Evolutionary conservation across 1,140 invertebrate species (phyloP), one percentile per base, ranked within the genome.

Genomic region (Drosophila suzukii): DNA sequence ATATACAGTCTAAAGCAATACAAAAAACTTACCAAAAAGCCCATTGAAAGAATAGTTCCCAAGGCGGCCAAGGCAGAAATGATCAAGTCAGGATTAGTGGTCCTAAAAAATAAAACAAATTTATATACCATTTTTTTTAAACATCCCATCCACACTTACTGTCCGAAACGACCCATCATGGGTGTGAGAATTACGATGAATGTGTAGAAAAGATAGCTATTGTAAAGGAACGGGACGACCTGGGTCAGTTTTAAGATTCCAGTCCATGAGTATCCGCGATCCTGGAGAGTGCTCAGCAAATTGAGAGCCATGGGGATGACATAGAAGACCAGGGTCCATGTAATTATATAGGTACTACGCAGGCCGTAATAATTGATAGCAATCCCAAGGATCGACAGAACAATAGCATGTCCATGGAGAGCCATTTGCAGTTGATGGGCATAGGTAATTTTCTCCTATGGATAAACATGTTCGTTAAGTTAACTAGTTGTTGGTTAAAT

Each of bases 161-260:
- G 6, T 4, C 95, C 95, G 11, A 93, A 91, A 12, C 95, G 85
- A 36, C 95, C 95, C 89, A 94, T 94, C 47, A 96, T 94, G 6
- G 95, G 39, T 6, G 39, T 41, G 7, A 41, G 39, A 15, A 41
- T 15, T 8, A 41, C 93, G 74, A 96, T 95, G 58, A 95, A 94
- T 27, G 93, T 93, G 80, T 96, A 94, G 4, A 94, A 93, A 17
- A 96, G 53, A 44, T 84, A 95, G 11, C 95, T 94, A 63, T 95
- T 90, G 53, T 93, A 93, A 49, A 94, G 85, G 53, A 93, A 91
- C 13, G 86, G 78, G 24, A 77, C 39, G 15, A 88, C 50, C 30
- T 90, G 86, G n/a, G 56, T 12, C 0, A 82, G 79, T 57, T 94
- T 93, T 59, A 94, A 92, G 47, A 94, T 90, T 56, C 93, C 82